Evolutionary conservation across 1,140 invertebrate genomes (phyloP), one percentile per base, ranked within the genome.

Genomic region (Alviniconcha marisindica): DNA sequence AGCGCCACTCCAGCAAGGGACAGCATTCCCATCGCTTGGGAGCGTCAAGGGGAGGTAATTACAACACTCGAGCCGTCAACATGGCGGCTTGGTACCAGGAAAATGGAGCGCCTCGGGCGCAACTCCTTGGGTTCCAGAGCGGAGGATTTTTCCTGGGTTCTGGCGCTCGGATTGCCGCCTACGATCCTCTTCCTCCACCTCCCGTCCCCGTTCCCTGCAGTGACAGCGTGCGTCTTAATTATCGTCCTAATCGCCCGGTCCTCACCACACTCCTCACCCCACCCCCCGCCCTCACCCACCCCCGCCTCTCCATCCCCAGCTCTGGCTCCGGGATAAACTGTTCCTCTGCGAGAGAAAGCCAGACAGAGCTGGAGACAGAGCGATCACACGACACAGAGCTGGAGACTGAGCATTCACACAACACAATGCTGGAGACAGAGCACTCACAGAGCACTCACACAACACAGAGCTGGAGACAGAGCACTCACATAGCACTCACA

Each of bases 41-140:
- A 56, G 36, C 48, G 81, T 56, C 81, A 12, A 80, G 60, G 78
- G 78, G 78, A 80, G 78, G 78, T 80, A 80, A 80, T 80, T 80
- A 80, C 78, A 54, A 5, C 78, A 66, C 78, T 44, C 60, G 56
- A 80, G 54, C 78, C 54, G 33, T 60, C 78, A 80, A 44, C 54
- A 80, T 80, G 78, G 78, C 78, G 78, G 78, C 60, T 80, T 42
- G 78, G 18, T 63, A 36, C 56, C 56, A n/a, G 36, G 60, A 21
- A 66, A 78, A 78, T 78, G 77, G 78, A 80, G 18, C 33, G 56
- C 56, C 56, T 40, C 21, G 21, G 78, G 56, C 18, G 76, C 76
- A 33, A 28, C 69, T 42, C 73, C 38, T 33, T 18, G 33, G 71
- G 42, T 10, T 48, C 44, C 44, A 48, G 7, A 48, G 44, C 18